These are phyloP conservation scores for Oophaga sylvatica DNA, from an alignment of 2,797 vertebrate genomes.

Conservation along the genomic window DNA sequence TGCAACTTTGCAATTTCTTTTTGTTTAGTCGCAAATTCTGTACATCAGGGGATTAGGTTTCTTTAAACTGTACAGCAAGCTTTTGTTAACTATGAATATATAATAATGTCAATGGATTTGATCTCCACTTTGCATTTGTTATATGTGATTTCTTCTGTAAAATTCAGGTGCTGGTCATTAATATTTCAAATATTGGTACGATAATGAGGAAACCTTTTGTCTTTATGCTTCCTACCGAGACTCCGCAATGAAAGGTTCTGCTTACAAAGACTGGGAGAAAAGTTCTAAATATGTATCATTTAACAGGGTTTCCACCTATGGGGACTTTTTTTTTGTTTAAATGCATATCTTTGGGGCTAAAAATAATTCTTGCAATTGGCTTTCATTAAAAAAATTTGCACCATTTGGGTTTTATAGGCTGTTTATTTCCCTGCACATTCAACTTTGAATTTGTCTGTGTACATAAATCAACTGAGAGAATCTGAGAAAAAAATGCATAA, in stretches of 20 bases:
- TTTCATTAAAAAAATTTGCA: too few relatives aligned
- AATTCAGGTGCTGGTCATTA: conserved; percentile 26
- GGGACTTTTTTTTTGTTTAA: too few relatives aligned
- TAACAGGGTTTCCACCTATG: neutral
- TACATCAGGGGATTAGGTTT: conserved; percentile 36
- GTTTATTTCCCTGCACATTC: too few relatives aligned
- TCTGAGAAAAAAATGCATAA: too few relatives aligned
- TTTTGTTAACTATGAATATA: conserved; percentile 52
- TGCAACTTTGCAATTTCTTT: conserved; percentile 54
- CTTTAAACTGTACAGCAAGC: conserved; percentile 16
- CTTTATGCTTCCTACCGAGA: neutral
- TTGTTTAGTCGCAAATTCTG: conserved; percentile 48
- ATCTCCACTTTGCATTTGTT: conserved; percentile 28
- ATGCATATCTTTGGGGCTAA: too few relatives aligned
- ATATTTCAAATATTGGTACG: conserved; percentile 39
- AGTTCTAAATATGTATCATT: neutral
- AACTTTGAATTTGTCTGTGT: too few relatives aligned
- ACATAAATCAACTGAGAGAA: too few relatives aligned
- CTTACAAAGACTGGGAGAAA: neutral
- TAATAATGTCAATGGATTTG: conserved; percentile 38
- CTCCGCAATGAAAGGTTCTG: neutral
- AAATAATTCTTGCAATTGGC: too few relatives aligned
- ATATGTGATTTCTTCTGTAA: neutral
- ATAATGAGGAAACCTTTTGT: conserved; percentile 3
- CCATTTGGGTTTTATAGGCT: too few relatives aligned